phyloP scores from a whole-genome alignment of 2,888 invertebrate genomes.

The Cephalotes varians region DNA sequence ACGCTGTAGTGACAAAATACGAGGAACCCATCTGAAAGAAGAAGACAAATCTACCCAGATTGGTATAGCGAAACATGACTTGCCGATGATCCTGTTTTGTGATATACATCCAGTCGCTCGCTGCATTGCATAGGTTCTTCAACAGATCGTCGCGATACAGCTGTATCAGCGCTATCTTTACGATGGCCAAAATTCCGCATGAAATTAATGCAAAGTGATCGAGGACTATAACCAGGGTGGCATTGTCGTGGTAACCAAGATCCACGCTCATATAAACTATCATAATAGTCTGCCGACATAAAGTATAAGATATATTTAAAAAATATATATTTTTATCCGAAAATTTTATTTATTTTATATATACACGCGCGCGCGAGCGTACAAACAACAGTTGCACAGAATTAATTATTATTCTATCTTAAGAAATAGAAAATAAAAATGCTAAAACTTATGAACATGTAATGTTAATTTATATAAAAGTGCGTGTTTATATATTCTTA shows the following conservation, averaged over 20 bases:
- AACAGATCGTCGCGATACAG: neutral
- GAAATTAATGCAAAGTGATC: neutral
- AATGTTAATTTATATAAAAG: neutral
- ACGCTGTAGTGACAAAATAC: neutral
- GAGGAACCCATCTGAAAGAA: constrained; percentile 23
- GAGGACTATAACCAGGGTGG: neutral
- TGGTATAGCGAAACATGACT: constrained; percentile 9
- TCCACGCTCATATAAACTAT: neutral
- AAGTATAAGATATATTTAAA: neutral
- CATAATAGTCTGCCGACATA: constrained; percentile 4
- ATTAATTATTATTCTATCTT: neutral
- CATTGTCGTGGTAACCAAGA: neutral
- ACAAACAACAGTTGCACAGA: neutral
- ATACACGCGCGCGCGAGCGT: too few relatives aligned
- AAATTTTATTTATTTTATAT: neutral
- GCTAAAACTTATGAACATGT: neutral
- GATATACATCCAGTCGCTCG: neutral
- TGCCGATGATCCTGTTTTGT: neutral
- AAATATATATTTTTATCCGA: neutral
- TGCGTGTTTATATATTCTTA: neutral
- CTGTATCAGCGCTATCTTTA: constrained; percentile 2
- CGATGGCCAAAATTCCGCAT: neutral
- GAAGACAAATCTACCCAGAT: constrained; percentile 1
- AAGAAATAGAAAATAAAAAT: neutral
- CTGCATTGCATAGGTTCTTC: neutral